Base-by-base conservation (phyloP, 2,797 vertebrate genomes). In the Moxostoma hubbsi region DNA sequence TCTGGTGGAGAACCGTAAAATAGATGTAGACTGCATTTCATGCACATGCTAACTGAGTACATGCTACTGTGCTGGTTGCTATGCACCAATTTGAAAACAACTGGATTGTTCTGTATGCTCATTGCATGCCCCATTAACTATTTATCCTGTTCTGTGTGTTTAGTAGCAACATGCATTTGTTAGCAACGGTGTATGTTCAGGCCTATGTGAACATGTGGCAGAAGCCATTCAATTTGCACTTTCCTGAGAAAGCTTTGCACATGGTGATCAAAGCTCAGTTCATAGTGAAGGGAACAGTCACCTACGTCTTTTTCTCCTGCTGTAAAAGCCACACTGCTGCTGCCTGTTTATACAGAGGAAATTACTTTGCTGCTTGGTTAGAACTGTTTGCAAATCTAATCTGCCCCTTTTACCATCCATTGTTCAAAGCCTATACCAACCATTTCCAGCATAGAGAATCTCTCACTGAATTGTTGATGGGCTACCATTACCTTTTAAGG, bases 261-360 rank as follows among this genome's bases (percentile, higher is more conserved):
- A 65, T 85, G 61, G 51, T 68, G 89, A 92, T 93, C 89, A 92
- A 93, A 93, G 92, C 85, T 7, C 24, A 79, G 64, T 63, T 71
- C 76, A 79, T 69, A 36, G 79, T 53, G 70, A 71, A 81, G 76
- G 71, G 84, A 88, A 80, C 81, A 82, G 84, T 85, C 77, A 53
- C 77, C 66, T 76, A 73, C n/a, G 43, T 63, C 79, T 75, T 53
- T 62, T 63, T 77, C 61, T 51, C 83, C 54, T 64, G 76, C 84
- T 83, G 57, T 87, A 84, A 85, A 81, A 62, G 36, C 75, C 80
- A 57, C 75, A 80, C 43, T 80, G 77, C 82, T 80, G 66, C 84
- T 85, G 83, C 73, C 69, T 89, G 90, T 92, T 91, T 91, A 88
- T 88, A 88, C 84, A 81, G 88, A 83, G 86, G 58, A 89, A 89